Base-by-base conservation (phyloP, 2,797 vertebrate genomes). In the Taenioides sp. region DNA sequence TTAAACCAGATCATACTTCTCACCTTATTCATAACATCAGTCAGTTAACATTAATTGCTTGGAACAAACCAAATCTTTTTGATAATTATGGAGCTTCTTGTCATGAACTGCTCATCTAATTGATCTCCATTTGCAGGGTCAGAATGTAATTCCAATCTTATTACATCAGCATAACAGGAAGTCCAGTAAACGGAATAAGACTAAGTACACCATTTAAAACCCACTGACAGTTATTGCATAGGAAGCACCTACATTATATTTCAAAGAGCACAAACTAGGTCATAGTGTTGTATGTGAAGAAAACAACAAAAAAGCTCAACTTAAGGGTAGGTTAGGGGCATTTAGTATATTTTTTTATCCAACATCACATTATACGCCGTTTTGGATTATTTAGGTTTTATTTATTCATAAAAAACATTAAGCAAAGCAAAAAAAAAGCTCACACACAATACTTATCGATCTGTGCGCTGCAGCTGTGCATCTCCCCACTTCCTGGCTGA, bases 341-440 rank as follows among this genome's bases (percentile, higher is more conserved):
- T 37, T 17, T 27, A 61, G 59, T 20, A 40, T 43, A 16, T n/a
- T 16, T 4, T 62, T 23, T 37, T 16, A 6, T 22, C 43, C 34
- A 43, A 22, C 4, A 23, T 40, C 4, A 16, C 5, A 64, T 2
- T 14, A 50, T 65, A 47, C 55, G 78, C 49, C 75, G 40, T 62
- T 74, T 83, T 71, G 73, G 67, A 79, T 58, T 59, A 79, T 77
- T 71, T 67, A 71, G 69, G 54, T 75, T 63, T 80, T 80, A 88
- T 91, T 88, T 80, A 85, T 87, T 31, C 84, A 92, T 90, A 31
- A 80, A 75, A 47, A 88, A 50, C 61, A 75, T 81, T 87, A 90
- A 92, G 92, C 50, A 52, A 89, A 72, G 85, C 78, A 76, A 84
- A 75, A 84, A 90, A 81, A 92, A 84, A 90, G 89, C 93, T 87